These are phyloP conservation scores for Arnoldichthys spilopterus DNA, from an alignment of 2,797 vertebrate genomes.

Conservation along the genomic window DNA sequence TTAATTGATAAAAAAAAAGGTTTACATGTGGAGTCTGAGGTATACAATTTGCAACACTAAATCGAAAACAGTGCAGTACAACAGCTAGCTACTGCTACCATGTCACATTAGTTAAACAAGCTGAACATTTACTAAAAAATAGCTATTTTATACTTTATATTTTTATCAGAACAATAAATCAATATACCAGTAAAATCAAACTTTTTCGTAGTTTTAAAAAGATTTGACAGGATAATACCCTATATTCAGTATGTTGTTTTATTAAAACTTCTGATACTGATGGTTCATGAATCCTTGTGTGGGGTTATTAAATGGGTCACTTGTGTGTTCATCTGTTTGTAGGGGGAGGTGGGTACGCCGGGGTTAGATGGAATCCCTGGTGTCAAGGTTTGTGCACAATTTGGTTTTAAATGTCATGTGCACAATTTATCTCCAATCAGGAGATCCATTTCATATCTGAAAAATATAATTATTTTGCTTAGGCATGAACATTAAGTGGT, in stretches of 20 bases:
- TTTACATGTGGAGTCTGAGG: too few relatives aligned
- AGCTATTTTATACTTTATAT: too few relatives aligned
- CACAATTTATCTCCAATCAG: conserved; percentile 47
- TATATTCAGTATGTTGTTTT: neutral
- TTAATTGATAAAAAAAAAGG: too few relatives aligned
- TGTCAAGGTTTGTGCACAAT: conserved; percentile 83
- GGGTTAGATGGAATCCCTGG: conserved; percentile 89
- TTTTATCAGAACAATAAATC: too few relatives aligned
- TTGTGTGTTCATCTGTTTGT: conserved; percentile 73
- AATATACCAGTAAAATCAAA: too few relatives aligned
- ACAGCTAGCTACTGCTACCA: neutral
- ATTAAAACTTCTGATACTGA: conserved; percentile 7
- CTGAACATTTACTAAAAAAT: neutral
- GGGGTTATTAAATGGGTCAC: conserved; percentile 56
- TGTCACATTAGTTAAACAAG: neutral
- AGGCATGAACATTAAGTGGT: conserved; percentile 3
- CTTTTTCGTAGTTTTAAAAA: too few relatives aligned
- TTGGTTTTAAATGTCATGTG: conserved; percentile 42
- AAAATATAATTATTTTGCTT: neutral
- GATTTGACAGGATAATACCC: neutral
- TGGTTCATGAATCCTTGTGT: conserved; percentile 43
- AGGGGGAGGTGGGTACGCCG: conserved; percentile 89
- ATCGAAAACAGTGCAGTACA: too few relatives aligned
- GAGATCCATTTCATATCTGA: conserved; percentile 29
- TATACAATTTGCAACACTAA: neutral